Evolutionary conservation across 1,140 invertebrate species (phyloP), one percentile per base, ranked within the genome.

Genomic region (Ips typographus): DNA sequence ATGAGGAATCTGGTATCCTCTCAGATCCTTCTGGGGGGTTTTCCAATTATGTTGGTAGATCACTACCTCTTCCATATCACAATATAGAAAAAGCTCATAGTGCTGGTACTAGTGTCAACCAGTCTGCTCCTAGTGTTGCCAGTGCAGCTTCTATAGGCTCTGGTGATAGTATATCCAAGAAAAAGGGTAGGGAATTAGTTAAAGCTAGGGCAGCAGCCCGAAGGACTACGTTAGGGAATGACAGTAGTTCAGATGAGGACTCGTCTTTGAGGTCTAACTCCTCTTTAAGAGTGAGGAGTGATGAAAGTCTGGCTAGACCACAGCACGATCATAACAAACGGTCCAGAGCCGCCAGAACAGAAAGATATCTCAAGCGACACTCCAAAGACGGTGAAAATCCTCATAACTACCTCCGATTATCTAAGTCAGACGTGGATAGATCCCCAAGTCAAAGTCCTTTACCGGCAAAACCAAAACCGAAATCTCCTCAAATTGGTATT

Each of bases 231-330:
- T 77, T 86, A 61, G 82, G 82, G 76, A 80, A 82, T n/a, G 84
- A 85, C n/a, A 88, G 87, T 39, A 91, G 89, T 75, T 91, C 89
- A 53, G 89, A 90, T 68, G 91, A 92, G 71, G 89, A 90, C 72
- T 87, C 62, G 2, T 71, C 85, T 41, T 78, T 86, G 58, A 84
- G 84, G 66, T 89, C 88, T 1, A 86, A 84, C 72, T 89, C 88
- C 6, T 86, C 88, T 6, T 86, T 85, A 3, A 83, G 84, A 73
- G 88, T 89, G 74, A 82, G 86, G 73, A 89, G 87, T 77, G 89
- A 89, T 63, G 89, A 89, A 73, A 89, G 85, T 64, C 81, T 87
- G 3, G 40, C 55, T 55, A 22, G 22, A 22, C 22, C 22, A 22
- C 22, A 22, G 22, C 22, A 22, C 22, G 2, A 77, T 83, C 44